Conservation (phyloP, 2,888 invertebrate species). For the Hyppa rectilinea region DNA sequence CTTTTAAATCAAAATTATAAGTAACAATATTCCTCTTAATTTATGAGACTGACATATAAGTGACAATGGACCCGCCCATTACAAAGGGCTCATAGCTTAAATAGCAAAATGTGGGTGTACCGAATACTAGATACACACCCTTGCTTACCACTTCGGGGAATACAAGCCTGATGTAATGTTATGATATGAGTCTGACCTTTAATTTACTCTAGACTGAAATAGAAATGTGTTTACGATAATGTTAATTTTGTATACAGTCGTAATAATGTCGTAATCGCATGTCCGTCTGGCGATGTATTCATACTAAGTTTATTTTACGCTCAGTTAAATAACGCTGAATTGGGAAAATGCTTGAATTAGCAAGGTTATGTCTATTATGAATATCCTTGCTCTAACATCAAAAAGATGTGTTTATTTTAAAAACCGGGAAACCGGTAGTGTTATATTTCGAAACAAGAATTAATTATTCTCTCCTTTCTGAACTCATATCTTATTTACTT, state of each 20-base stretch:
- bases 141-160: slow-evolving; percentile 10
- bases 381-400: slow-evolving; percentile 30
- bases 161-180: not conserved
- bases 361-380: slow-evolving; percentile 20
- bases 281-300: slow-evolving; percentile 28
- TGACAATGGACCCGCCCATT: not conserved
- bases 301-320: slow-evolving; percentile 38
- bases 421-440: slow-evolving; percentile 23
- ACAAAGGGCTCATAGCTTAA: not conserved
- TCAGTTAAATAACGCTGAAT: slow-evolving; percentile 17
- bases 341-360: slow-evolving; percentile 1
- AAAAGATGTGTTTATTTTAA: slow-evolving; percentile 21
- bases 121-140: not conserved
- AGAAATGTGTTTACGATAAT: slow-evolving; percentile 40
- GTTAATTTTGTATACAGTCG: slow-evolving; percentile 36
- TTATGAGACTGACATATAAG: slow-evolving; percentile 2
- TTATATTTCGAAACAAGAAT: slow-evolving; percentile 14
- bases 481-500: not conserved
- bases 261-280: slow-evolving; percentile 45
- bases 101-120: slow-evolving; percentile 20
- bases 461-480: not conserved
- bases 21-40: slow-evolving; percentile 6
- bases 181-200: slow-evolving; percentile 12
- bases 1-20: too few species aligned
- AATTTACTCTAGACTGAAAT: slow-evolving; percentile 38